phyloP scores from a whole-genome alignment of 2,113 vertebrate genomes.

The Mirounga angustirostris region DNA sequence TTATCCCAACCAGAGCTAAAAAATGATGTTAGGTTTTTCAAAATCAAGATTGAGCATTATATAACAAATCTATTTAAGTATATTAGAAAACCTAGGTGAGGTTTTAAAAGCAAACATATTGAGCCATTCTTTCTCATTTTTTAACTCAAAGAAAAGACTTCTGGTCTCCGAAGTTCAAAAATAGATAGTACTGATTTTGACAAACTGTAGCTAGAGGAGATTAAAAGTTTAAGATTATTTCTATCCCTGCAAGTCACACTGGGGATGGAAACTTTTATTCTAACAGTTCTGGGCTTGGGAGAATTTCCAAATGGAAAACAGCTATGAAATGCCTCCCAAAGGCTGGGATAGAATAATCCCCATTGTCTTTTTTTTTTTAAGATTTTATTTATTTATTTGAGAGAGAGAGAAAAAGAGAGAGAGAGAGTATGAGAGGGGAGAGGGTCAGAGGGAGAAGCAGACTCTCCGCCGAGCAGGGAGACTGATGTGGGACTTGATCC shows the following conservation, averaged over 20 bases:
- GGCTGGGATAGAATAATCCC: not conserved
- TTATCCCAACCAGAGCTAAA: conserved; percentile 16
- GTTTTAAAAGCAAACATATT: conserved; percentile 32
- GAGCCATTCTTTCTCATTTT: not conserved
- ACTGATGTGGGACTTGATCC: too few species aligned
- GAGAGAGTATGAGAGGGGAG: too few species aligned
- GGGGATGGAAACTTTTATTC: conserved; percentile 42
- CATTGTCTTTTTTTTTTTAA: not conserved
- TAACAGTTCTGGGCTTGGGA: conserved; percentile 7
- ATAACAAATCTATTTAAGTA: not conserved
- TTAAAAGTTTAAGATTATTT: conserved; percentile 44
- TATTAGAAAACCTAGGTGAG: not conserved
- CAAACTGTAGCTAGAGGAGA: conserved; percentile 41
- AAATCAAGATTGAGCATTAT: not conserved
- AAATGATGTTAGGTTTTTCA: not conserved
- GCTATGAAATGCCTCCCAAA: not conserved
- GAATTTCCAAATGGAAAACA: conserved; percentile 26
- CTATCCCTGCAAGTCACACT: not conserved
- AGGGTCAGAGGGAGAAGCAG: too few species aligned
- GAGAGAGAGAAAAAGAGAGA: too few species aligned
- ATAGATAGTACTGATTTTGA: conserved; percentile 38
- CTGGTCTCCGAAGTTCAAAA: conserved; percentile 45
- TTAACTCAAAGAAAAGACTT: conserved; percentile 28
- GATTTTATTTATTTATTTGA: too few species aligned
- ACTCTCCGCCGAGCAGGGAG: too few species aligned